A percentile compares a stretch with the other conserved stretches of the same genome.
Conservation (phyloP, 2,888 invertebrate genomes). For the Mythimna albipuncta region DNA sequence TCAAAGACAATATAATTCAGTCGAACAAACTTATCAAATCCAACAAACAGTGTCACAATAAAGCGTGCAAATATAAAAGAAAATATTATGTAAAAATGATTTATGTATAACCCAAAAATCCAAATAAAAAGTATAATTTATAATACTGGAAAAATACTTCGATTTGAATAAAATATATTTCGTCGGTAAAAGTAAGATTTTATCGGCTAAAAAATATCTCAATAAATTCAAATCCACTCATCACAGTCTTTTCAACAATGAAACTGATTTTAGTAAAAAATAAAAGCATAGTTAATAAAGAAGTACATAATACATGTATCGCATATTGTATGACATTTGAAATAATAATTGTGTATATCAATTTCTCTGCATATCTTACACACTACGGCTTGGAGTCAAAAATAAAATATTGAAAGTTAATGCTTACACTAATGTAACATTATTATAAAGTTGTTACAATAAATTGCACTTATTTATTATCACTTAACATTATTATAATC, state of each 20-base stretch:
- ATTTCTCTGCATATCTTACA: constrained; percentile 46
- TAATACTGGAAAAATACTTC: constrained; percentile 67
- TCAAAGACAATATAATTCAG: constrained; percentile 43
- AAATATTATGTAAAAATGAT: constrained; percentile 24
- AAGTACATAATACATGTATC: constrained; percentile 20
- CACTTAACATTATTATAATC: constrained; percentile 62
- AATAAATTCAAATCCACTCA: constrained; percentile 52
- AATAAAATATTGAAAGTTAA: constrained; percentile 63
- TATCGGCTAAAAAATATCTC: constrained; percentile 33
- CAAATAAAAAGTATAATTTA: constrained; percentile 54
- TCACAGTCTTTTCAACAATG: constrained; percentile 57
- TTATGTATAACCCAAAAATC: constrained; percentile 29
- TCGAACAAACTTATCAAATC: constrained; percentile 45
- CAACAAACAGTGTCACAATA: constrained; percentile 49
- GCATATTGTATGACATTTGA: constrained; percentile 26
- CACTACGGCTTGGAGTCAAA: constrained; percentile 58
- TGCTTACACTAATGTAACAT: constrained; percentile 63
- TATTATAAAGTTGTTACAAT: constrained; percentile 61
- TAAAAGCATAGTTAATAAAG: constrained; percentile 40
- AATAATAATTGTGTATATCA: constrained; percentile 41
- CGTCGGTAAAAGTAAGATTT: constrained; percentile 39
- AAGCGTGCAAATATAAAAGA: constrained; percentile 47
- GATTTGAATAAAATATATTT: constrained; percentile 33
- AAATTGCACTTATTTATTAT: constrained; percentile 70
- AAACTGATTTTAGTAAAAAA: constrained; percentile 39